Conservation (phyloP, 2,888 invertebrate species). For the Melieria picta region DNA sequence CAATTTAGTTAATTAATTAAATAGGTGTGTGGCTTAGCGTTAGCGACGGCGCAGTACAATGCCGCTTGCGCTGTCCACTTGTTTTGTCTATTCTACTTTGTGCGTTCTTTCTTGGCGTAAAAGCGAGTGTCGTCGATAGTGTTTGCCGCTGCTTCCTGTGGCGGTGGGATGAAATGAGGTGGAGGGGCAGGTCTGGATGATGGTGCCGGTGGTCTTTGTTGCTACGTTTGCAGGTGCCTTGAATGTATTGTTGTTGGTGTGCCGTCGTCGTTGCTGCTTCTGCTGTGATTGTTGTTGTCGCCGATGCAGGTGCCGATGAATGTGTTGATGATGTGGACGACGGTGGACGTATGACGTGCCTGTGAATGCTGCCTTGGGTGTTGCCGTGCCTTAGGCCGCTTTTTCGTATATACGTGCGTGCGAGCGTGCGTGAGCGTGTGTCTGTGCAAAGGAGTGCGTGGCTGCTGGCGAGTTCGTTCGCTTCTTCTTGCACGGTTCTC, state of each 20-base stretch:
- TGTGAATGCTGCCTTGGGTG: no score
- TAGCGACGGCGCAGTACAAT: not conserved
- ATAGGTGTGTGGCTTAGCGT: constrained; percentile 14
- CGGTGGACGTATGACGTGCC: not conserved
- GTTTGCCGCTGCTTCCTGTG: constrained; percentile 11
- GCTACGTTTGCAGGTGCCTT: no score
- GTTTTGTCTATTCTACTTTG: constrained; percentile 20
- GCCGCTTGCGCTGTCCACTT: not conserved
- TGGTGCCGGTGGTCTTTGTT: no score
- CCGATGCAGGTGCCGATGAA: not conserved
- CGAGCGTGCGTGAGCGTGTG: constrained; percentile 20
- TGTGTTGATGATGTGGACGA: not conserved
- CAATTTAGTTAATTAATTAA: constrained; percentile 26
- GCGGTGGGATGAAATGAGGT: constrained; percentile 3
- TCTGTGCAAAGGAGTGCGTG: not conserved
- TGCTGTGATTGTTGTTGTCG: constrained; percentile 4
- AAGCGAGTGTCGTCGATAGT: not conserved
- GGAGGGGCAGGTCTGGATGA: no score
- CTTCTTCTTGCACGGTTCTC: no score
- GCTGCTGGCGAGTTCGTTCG: not conserved
- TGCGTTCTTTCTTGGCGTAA: constrained; percentile 29
- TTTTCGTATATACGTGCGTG: constrained; percentile 5
- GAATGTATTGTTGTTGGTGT: not conserved
- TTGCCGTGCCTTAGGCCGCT: not conserved
- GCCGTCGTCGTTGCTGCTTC: not conserved